Evolutionary conservation across 2,113 vertebrate species (phyloP), one percentile per base, ranked within the genome.

Genomic region (Pycnonotus jocosus): DNA sequence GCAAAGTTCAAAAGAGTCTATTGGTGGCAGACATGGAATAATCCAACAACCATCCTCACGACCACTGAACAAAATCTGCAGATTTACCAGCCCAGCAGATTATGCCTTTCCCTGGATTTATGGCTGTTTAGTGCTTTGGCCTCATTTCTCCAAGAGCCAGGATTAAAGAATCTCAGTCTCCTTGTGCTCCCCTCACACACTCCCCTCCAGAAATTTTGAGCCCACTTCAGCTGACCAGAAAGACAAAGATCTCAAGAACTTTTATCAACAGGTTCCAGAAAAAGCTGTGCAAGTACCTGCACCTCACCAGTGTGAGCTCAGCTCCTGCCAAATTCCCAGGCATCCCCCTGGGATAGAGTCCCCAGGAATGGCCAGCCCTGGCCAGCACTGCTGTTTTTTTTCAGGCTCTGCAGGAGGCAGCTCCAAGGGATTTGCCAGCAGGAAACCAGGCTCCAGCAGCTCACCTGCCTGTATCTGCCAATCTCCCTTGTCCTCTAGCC

Each of bases 261-360:
- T 61, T 40, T n/a, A 37, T 11, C 22, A 54, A 24, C 17, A 64
- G 42, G 8, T 64, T 71, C 30, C 61, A 84, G 17, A 37, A 48
- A 38, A 64, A 71, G 15, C 23, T 30, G 14, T 17, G 7, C 4
- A 3, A 31, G n/a, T 2, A 54, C 15, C 47, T 74, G 21, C n/a
- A n/a, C 3, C 0, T n/a, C n/a, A n/a, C n/a, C n/a, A n/a, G n/a
- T 2, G 21, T 0, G 1, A 80, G 54, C 45, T 58, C 64, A 48
- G 54, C 35, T 56, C 24, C 48, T 40, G 17, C 47, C 3, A 2
- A 1, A 33, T 6, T 40, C 60, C 68, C 64, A 35, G 33, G 13
- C 35, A 42, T 11, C 12, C 33, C 22, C 25, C 11, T 1, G 21
- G 54, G 37, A 87, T 22, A 61, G 42, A 48, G 35, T 16, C 12